Conservation (phyloP, 2,113 vertebrate species). For the Drymodes brunneopygia region DNA sequence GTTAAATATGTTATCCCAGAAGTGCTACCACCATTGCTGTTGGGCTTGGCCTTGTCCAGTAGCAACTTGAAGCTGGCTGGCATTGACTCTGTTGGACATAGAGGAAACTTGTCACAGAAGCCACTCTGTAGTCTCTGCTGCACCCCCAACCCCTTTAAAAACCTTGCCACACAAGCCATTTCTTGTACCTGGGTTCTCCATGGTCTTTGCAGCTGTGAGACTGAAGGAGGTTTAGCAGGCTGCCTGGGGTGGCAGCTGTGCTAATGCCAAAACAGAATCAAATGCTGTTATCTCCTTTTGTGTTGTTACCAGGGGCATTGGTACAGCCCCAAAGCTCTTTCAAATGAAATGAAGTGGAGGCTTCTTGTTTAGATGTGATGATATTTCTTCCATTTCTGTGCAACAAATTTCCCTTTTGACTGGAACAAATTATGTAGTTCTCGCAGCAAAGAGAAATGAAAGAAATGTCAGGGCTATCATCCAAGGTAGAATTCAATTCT, state of each 20-base stretch:
- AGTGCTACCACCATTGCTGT: background rate
- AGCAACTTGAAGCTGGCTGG: background rate
- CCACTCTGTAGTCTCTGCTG: background rate
- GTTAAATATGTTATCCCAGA: background rate
- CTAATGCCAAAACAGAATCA: background rate
- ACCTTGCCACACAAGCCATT: background rate
- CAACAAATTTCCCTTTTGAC: conserved; percentile 16
- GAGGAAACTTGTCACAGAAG: background rate
- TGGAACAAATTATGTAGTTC: background rate
- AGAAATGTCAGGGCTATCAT: background rate
- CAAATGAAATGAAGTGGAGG: background rate
- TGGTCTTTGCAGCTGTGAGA: background rate
- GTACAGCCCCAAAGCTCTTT: background rate
- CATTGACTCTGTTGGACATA: no score
- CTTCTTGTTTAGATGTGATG: background rate
- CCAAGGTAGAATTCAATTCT: background rate
- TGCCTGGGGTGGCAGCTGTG: background rate
- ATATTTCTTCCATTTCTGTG: background rate
- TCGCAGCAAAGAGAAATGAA: background rate
- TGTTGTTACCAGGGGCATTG: background rate
- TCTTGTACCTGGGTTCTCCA: background rate
- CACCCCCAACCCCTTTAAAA: background rate
- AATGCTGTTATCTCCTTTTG: background rate
- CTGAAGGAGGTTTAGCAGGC: background rate
- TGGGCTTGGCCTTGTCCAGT: background rate